phyloP scores from a whole-genome alignment of 2,888 invertebrate species.

The Acleris emargana region DNA sequence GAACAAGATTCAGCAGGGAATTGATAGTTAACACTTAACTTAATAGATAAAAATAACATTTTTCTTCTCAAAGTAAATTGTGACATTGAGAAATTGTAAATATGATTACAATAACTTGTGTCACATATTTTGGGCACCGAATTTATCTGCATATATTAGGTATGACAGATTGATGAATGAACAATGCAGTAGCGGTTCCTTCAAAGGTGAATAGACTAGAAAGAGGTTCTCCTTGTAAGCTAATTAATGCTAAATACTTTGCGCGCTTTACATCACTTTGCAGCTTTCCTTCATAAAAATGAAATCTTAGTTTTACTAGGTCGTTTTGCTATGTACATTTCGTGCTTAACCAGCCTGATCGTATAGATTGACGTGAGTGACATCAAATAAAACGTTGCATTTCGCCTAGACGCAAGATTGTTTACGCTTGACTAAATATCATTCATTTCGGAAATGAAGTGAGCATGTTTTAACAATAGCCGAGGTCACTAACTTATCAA shows the following conservation, averaged over 20 bases:
- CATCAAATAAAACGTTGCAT: not conserved
- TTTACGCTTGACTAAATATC: conserved; percentile 14
- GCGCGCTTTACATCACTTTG: conserved; percentile 8
- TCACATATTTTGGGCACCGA: no score
- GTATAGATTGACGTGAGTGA: not conserved
- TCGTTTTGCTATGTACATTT: not conserved
- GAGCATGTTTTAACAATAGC: conserved; percentile 25
- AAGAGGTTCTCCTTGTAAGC: conserved; percentile 12
- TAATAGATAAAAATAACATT: no score
- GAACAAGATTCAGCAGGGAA: no score
- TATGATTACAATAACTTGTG: no score
- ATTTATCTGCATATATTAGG: no score
- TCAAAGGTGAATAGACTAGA: conserved; percentile 20
- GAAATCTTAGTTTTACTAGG: not conserved
- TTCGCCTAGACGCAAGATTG: conserved; percentile 9
- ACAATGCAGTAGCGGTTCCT: conserved; percentile 6
- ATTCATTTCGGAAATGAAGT: conserved; percentile 33
- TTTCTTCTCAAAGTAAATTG: no score
- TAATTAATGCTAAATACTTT: conserved; percentile 13
- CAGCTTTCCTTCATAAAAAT: not conserved
- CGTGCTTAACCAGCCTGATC: not conserved
- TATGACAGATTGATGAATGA: not conserved
- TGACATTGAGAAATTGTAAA: no score
- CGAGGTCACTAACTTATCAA: conserved; percentile 37
- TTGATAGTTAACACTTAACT: no score